A percentile compares a stretch with the other conserved stretches of the same genome.
Evolutionary conservation across 2,113 vertebrate species (phyloP).

Genomic region (Pomatorhinus ruficollis): DNA sequence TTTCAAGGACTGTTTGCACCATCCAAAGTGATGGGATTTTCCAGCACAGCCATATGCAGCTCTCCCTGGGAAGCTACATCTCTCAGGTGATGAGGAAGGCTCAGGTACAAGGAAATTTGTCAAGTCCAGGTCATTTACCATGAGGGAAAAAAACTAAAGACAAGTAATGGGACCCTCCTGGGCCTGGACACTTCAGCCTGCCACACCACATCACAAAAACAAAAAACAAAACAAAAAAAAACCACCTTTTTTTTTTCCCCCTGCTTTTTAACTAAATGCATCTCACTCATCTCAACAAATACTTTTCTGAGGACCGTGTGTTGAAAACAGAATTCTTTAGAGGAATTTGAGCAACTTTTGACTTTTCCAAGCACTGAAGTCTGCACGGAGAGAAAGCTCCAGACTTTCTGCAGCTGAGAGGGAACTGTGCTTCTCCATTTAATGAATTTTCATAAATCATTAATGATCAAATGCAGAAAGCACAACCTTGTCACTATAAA

Average conservation of each 20-base stretch:
- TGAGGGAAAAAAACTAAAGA: not conserved
- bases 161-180: not conserved
- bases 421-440: not conserved
- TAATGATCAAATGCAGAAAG: slow-evolving; percentile 22
- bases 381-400: not conserved
- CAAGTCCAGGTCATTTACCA: not conserved
- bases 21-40: not conserved
- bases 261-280: not conserved
- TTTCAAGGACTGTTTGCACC: not conserved
- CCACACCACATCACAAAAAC: not conserved
- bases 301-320: not conserved
- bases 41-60: not conserved
- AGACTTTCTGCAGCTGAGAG: not conserved
- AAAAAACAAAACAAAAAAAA: not conserved
- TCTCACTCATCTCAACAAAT: not conserved
- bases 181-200: not conserved
- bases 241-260: too few species aligned
- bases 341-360: not conserved
- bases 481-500: not conserved
- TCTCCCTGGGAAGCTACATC: not conserved
- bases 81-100: not conserved
- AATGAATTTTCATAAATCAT: slow-evolving; percentile 22
- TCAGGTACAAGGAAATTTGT: not conserved
- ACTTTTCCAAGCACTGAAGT: not conserved
- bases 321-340: not conserved